Evolutionary conservation across 2,888 invertebrate genomes (phyloP).

Genomic region (Athripsodes cinereus): DNA sequence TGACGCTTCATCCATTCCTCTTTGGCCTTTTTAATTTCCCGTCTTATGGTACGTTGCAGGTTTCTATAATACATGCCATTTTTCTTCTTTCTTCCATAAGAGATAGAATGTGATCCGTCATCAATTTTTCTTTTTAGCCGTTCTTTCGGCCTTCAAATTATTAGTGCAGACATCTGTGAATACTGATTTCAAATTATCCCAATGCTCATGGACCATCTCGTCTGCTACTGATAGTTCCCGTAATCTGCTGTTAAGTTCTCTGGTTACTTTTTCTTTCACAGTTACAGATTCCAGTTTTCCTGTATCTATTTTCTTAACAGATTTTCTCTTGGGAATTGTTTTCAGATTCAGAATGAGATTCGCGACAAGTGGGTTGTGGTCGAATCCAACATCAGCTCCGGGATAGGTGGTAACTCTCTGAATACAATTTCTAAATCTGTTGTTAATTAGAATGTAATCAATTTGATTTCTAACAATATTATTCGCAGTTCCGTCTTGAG

Average conservation of each 20-base stretch:
- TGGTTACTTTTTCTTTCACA: not conserved
- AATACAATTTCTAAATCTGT: not conserved
- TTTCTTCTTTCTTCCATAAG: conserved; percentile 2
- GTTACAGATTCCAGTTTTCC: not conserved
- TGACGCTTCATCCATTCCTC: not conserved
- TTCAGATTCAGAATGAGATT: not conserved
- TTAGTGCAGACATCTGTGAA: not conserved
- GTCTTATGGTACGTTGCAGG: not conserved
- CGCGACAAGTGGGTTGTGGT: not conserved
- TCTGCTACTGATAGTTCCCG: not conserved
- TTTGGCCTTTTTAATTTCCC: conserved; percentile 2
- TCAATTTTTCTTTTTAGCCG: not conserved
- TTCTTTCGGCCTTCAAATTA: not conserved
- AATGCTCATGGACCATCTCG: not conserved
- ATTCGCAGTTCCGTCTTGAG: not conserved
- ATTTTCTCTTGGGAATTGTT: not conserved
- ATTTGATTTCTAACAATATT: not conserved
- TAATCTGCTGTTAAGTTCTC: not conserved
- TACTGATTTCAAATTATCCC: not conserved
- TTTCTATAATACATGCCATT: not conserved
- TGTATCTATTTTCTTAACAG: not conserved
- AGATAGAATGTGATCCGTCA: not conserved
- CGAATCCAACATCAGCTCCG: not conserved
- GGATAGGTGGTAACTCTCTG: not conserved
- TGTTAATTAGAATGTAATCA: not conserved